Evolutionary conservation across 1,140 invertebrate species (phyloP).

Genomic region (Ptiloglossa arizonensis): DNA sequence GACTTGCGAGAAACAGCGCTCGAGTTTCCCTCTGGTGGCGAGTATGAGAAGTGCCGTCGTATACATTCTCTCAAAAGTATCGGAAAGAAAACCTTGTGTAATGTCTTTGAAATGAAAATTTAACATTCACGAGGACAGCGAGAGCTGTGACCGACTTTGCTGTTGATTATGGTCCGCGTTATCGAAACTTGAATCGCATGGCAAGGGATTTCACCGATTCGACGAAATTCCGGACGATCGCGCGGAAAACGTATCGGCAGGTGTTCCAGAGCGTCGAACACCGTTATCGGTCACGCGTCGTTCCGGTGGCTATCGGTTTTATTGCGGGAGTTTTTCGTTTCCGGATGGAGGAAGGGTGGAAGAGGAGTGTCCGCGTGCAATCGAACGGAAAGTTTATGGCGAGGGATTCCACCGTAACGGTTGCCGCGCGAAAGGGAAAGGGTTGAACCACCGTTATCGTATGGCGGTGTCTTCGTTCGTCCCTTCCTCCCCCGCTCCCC

Average conservation of each 20-base stretch:
- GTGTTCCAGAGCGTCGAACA: constrained; percentile 16
- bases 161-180: too few relatives aligned
- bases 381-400: constrained; percentile 39
- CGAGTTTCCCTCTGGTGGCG: too few relatives aligned
- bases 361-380: not conserved
- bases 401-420: constrained; percentile 16
- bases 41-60: too few relatives aligned
- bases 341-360: too few relatives aligned
- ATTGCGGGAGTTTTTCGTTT: constrained; percentile 25
- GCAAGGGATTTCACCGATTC: too few relatives aligned
- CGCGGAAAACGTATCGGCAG: not conserved
- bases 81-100: too few relatives aligned
- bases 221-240: not conserved
- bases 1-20: too few relatives aligned
- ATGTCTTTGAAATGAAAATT: too few relatives aligned
- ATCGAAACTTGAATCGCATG: too few relatives aligned
- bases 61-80: too few relatives aligned
- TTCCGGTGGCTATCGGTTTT: constrained; percentile 24
- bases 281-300: constrained; percentile 18
- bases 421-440: constrained; percentile 14
- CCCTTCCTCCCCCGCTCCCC: not conserved
- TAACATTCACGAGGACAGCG: too few relatives aligned
- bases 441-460: not conserved
- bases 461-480: not conserved
- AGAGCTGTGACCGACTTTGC: too few relatives aligned